phyloP scores from a whole-genome alignment of 1,140 invertebrate species.

The Cotesia vestalis region DNA sequence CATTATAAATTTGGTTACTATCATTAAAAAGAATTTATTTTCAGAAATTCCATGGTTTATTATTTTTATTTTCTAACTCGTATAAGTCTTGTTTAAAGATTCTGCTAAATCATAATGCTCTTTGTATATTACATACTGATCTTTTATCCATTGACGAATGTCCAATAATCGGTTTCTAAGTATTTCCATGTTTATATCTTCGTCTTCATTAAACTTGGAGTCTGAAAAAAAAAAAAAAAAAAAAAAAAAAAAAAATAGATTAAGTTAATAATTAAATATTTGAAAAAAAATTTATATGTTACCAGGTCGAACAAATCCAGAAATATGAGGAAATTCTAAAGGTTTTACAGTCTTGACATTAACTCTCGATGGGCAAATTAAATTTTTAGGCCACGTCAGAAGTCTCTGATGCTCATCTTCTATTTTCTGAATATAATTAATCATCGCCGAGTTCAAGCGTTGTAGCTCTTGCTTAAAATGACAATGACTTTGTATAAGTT shows the following conservation, averaged over 20 bases:
- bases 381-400: conserved; percentile 11
- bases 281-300: conserved; percentile 12
- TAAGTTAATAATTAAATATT: not conserved
- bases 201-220: not conserved
- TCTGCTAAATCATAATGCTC: conserved; percentile 49
- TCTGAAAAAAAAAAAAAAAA: conserved; percentile 42
- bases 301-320: conserved; percentile 45
- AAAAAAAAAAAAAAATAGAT: not conserved
- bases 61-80: not conserved
- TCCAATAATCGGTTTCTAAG: conserved; percentile 46
- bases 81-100: conserved; percentile 52
- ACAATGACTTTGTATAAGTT: conserved; percentile 3
- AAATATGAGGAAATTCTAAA: conserved; percentile 53
- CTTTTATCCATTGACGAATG: conserved; percentile 55
- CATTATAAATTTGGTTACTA: too few relatives aligned
- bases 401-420: conserved; percentile 35
- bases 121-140: conserved; percentile 55
- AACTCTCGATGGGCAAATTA: conserved; percentile 22
- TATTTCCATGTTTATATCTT: conserved; percentile 23
- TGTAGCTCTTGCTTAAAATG: conserved; percentile 41
- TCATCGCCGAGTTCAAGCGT: conserved; percentile 39
- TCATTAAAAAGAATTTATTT: too few relatives aligned
- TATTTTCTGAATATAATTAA: conserved; percentile 43
- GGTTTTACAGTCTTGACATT: conserved; percentile 41
- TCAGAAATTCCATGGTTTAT: too few relatives aligned